These are phyloP conservation scores for Otus sunia DNA, from an alignment of 2,113 vertebrate genomes.

Conservation along the genomic window DNA sequence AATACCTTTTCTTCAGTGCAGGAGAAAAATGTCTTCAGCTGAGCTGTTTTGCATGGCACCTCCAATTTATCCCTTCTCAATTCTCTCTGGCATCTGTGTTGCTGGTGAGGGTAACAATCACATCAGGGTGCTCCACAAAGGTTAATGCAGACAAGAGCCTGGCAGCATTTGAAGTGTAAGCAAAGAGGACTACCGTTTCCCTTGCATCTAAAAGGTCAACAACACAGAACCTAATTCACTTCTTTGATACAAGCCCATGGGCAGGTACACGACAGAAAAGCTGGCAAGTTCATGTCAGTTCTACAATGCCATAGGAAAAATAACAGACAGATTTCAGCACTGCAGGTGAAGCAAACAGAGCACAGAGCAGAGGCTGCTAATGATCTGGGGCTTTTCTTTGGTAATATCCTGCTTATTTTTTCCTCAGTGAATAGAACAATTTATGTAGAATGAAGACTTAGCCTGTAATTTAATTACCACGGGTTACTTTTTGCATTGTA, in stretches of 20 bases:
- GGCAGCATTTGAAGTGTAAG: neutral
- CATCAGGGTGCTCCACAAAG: slow-evolving; percentile 18
- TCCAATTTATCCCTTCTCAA: neutral
- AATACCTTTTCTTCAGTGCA: neutral
- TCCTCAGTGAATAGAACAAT: neutral
- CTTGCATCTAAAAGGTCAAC: slow-evolving; percentile 29
- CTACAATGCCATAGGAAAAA: neutral
- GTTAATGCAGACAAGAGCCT: slow-evolving; percentile 27
- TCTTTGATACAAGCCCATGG: neutral
- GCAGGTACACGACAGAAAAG: neutral
- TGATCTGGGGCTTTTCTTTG: neutral
- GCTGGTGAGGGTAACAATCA: neutral
- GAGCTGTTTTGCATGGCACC: neutral
- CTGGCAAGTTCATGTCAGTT: neutral
- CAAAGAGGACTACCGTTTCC: neutral
- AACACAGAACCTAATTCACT: slow-evolving; percentile 3
- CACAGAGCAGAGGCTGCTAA: neutral
- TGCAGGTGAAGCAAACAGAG: neutral
- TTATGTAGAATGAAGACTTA: neutral
- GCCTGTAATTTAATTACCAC: slow-evolving; percentile 20
- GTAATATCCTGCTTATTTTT: neutral
- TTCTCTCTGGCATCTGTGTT: neutral
- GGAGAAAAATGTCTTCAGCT: neutral
- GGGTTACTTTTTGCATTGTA: slow-evolving; percentile 18
- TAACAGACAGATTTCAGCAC: neutral